Conservation (phyloP, 2,888 invertebrate genomes). For the Conops quadrifasciatus region DNA sequence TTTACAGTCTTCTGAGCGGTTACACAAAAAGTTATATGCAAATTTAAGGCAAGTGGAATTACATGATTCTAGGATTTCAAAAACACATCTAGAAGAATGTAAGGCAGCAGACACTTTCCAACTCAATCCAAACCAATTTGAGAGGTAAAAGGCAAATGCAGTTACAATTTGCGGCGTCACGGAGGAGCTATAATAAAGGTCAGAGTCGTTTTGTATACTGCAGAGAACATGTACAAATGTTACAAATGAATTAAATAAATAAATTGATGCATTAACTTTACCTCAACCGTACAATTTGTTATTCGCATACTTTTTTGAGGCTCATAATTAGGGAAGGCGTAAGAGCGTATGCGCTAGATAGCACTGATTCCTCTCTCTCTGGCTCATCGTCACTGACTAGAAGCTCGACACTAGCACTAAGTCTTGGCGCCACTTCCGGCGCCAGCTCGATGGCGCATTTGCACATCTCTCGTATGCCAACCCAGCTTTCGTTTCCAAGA, state of each 20-base stretch:
- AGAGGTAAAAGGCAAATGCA: too few species aligned
- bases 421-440: conserved; percentile 21
- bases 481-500: conserved; percentile 63
- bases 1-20: too few species aligned
- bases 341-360: neutral
- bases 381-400: neutral
- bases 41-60: too few species aligned
- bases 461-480: conserved; percentile 64
- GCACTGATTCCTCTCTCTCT: neutral
- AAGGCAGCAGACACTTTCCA: too few species aligned
- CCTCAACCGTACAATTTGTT: neutral
- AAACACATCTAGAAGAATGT: too few species aligned
- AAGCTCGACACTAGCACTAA: neutral
- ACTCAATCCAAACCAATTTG: too few species aligned
- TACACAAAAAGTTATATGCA: too few species aligned
- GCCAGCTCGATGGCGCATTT: conserved; percentile 53
- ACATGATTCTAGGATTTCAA: neutral
- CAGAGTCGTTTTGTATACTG: neutral
- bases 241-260: neutral
- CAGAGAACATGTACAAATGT: neutral
- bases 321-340: neutral
- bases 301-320: neutral
- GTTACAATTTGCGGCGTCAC: too few species aligned
- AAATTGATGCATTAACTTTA: neutral
- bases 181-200: neutral